Evolutionary conservation across 2,113 vertebrate genomes (phyloP).

Genomic region (Daubentonia madagascariensis): DNA sequence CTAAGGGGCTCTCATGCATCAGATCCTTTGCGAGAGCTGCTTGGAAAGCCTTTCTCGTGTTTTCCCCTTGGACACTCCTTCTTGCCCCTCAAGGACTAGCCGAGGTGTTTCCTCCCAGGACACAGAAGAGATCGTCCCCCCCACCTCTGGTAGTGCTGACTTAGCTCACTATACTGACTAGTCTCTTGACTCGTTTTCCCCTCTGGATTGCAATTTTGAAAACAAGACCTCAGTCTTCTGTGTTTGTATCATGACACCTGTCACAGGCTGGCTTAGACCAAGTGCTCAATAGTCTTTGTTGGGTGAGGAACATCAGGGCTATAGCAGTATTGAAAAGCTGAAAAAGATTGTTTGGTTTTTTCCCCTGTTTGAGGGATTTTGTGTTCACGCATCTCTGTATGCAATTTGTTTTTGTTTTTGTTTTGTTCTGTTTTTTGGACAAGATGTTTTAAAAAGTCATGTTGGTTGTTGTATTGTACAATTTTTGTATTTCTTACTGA

Average conservation of each 20-base stretch:
- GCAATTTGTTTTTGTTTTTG: background rate
- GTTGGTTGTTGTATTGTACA: background rate
- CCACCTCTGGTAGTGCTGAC: background rate
- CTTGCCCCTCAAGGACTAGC: background rate
- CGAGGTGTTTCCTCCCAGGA: background rate
- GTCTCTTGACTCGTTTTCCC: background rate
- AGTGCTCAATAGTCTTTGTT: background rate
- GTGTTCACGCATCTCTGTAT: background rate
- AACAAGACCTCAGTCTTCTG: background rate
- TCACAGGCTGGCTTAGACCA: too few relatives aligned
- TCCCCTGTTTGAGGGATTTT: background rate
- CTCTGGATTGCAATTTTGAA: background rate
- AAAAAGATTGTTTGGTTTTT: background rate
- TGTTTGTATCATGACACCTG: background rate
- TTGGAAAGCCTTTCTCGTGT: background rate
- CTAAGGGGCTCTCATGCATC: background rate
- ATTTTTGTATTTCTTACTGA: background rate
- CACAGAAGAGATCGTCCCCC: rapidly evolving
- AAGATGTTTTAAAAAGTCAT: background rate
- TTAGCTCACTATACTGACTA: background rate
- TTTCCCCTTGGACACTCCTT: background rate
- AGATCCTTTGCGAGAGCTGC: background rate
- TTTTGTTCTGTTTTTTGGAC: background rate
- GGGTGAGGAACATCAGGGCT: background rate
- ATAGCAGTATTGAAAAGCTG: background rate